Base-by-base conservation (phyloP, 2,888 invertebrate genomes). In the Sialis lutaria region DNA sequence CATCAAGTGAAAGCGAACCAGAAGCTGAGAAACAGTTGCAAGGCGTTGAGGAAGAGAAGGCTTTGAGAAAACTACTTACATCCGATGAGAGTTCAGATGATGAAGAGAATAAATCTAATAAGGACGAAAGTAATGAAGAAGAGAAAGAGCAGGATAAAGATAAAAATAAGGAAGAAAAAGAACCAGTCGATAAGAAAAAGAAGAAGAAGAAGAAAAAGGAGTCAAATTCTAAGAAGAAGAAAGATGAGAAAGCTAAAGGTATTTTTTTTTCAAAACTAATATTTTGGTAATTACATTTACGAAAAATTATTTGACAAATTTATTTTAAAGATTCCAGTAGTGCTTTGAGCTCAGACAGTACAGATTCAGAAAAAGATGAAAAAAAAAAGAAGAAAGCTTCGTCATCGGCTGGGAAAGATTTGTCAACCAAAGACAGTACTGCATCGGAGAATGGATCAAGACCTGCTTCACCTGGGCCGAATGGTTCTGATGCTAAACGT, bases 61-160 rank as follows among this genome's bases (percentile, higher is more conserved):
- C 75, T 62, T 56, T 72, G 63, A 72, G 87, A 50, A 89, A 91
- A 61, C 68, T 95, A 39, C 70, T 93, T 13, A 85, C 82, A 0
- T 91, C 91, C 0, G 90, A 89, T 59, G 89, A 88, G 59, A 88
- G 87, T 48, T 82, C 85, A 0, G 88, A 89, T 10, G 85, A 88
- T 49, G 87, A 88, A 52, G 79, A 82, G 51, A 82, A 88, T 50
- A 78, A 83, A 61, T 81, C 85, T 47, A 74, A 73, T 4, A 81
- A 83, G 56, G 78, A 82, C 49, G 76, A 78, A 22, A 67, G 66
- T 39, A 65, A 70, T 47, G 79, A 82, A 42, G 79, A 82, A 48
- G 84, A 87, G 31, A 77, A 79, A 44, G 78, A 81, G 40, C 22
- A 22, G 22, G 77, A 81, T 12, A 82, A 78, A 49, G 70, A 69